Evolutionary conservation across 2,888 invertebrate species (phyloP).

Genomic region (Neria commutata): DNA sequence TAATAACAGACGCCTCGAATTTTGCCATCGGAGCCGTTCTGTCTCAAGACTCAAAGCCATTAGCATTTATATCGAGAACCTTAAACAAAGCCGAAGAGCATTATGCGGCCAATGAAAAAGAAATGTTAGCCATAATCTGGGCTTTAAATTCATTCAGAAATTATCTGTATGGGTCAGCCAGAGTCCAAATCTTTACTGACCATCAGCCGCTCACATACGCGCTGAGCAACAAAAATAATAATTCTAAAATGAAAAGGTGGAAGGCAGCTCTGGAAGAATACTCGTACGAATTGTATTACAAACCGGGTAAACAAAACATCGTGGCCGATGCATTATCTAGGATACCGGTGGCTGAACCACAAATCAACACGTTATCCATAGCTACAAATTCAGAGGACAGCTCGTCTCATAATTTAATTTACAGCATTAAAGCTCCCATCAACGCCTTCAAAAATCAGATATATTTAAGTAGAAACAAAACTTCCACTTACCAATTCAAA

Average conservation of each 20-base stretch:
- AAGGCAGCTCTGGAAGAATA: constrained; percentile 24
- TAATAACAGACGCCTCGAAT: constrained; percentile 9
- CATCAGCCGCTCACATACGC: constrained; percentile 17
- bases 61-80: constrained; percentile 6
- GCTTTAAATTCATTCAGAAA: constrained; percentile 37
- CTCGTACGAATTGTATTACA: constrained; percentile 42
- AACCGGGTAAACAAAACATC: constrained; percentile 44
- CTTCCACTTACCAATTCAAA: constrained; percentile 13
- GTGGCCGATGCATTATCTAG: constrained; percentile 31
- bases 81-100: background rate
- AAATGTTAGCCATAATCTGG: constrained; percentile 14
- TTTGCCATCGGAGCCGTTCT: constrained; percentile 5
- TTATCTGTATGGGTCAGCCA: constrained; percentile 44
- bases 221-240: constrained; percentile 7
- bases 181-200: constrained; percentile 23
- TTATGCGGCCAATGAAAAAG: constrained; percentile 6
- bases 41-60: constrained; percentile 1
- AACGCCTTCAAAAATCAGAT: constrained; percentile 28
- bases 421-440: constrained; percentile 16
- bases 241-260: constrained; percentile 23
- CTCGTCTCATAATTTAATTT: constrained; percentile 24
- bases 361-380: constrained; percentile 10
- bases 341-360: constrained; percentile 1
- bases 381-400: constrained; percentile 26
- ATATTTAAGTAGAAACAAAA: no score